These are phyloP conservation scores for Scophthalmus maximus DNA, from an alignment of 2,113 vertebrate genomes.

Conservation along the genomic window DNA sequence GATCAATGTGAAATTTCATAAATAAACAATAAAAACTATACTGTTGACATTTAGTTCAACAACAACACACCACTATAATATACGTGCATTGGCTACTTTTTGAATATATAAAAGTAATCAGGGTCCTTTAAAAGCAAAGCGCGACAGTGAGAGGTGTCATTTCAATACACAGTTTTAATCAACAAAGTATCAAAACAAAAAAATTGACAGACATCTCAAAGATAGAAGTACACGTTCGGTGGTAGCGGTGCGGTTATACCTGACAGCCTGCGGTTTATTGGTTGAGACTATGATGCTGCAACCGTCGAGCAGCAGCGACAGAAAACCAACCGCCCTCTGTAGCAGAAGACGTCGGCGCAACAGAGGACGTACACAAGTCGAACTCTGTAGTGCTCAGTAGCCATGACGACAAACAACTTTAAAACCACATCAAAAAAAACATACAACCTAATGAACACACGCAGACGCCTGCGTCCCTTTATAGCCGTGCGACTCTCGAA, in stretches of 20 bases:
- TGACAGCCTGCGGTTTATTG: slow-evolving; percentile 28
- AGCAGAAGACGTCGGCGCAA: too few species aligned
- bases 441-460: slow-evolving; percentile 61
- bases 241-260: slow-evolving; percentile 38
- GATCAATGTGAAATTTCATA: too few species aligned
- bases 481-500: slow-evolving; percentile 24
- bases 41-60: too few species aligned
- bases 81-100: too few species aligned
- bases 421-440: slow-evolving; percentile 28
- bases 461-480: slow-evolving; percentile 80
- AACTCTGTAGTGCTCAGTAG: neutral
- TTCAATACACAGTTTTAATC: slow-evolving; percentile 65
- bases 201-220: slow-evolving; percentile 51
- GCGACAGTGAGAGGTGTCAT: neutral
- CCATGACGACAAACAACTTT: slow-evolving; percentile 1
- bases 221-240: slow-evolving; percentile 43
- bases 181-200: slow-evolving; percentile 78
- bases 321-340: too few species aligned
- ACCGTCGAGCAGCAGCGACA: slow-evolving; percentile 26
- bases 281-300: neutral
- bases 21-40: too few species aligned
- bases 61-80: too few species aligned
- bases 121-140: too few species aligned
- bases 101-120: neutral
- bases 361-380: neutral